Percentiles rank a stretch among this genome's conserved stretches.
Conservation (phyloP, 92 coral and sea anemone genomes). For the Epizoanthus illoricatus region DNA sequence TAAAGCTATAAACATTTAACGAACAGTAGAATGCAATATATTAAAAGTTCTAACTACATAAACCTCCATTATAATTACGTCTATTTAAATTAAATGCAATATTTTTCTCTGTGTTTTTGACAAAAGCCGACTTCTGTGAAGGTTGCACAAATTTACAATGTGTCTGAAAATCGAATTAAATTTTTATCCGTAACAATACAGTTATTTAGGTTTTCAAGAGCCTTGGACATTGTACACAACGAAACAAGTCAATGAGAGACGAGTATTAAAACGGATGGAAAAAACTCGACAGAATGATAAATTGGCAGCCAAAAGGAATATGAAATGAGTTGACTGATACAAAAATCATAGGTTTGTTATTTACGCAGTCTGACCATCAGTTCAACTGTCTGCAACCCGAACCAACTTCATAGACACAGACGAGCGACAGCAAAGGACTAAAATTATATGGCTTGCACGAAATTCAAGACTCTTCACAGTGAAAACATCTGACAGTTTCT, state of each 20-base stretch:
- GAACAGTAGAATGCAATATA: too few relatives aligned
- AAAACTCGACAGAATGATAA: not conserved
- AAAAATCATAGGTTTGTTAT: not conserved
- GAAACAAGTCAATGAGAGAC: not conserved
- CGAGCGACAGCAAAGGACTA: too few relatives aligned
- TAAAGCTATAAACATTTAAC: too few relatives aligned
- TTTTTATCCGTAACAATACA: too few relatives aligned
- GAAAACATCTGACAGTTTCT: not conserved
- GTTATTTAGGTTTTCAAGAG: not conserved
- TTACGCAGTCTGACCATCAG: not conserved
- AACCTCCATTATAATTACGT: too few relatives aligned
- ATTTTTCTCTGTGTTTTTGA: too few relatives aligned
- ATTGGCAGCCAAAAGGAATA: slow-evolving; percentile 1
- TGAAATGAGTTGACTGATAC: not conserved
- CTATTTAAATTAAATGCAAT: too few relatives aligned
- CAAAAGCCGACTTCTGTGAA: too few relatives aligned
- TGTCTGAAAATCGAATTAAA: too few relatives aligned
- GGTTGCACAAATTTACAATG: too few relatives aligned
- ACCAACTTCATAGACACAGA: too few relatives aligned
- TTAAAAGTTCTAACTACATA: too few relatives aligned
- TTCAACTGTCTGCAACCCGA: not conserved
- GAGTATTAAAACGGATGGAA: not conserved
- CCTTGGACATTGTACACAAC: not conserved
- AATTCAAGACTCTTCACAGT: not conserved
- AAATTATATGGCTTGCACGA: not conserved